Conservation (phyloP, 2,888 invertebrate genomes). For the Lapara coniferarum region DNA sequence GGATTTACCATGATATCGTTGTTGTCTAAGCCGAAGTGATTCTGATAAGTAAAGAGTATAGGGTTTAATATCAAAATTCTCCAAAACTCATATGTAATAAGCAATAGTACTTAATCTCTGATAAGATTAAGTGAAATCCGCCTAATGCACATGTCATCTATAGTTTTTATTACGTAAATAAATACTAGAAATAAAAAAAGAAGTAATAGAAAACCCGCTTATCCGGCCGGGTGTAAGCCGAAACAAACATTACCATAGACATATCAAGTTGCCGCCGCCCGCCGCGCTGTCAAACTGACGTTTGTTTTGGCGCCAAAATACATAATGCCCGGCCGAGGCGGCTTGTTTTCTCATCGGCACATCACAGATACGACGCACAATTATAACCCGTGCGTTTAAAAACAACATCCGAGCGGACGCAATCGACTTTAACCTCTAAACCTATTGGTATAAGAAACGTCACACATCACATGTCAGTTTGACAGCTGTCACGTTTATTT, state of each 20-base stretch:
- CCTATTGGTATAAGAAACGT: constrained; percentile 30
- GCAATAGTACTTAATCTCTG: background rate
- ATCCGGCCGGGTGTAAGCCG: constrained; percentile 75
- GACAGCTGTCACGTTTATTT: constrained; percentile 44
- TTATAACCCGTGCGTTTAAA: constrained; percentile 50
- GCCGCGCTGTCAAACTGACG: constrained; percentile 82
- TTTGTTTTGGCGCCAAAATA: constrained; percentile 84
- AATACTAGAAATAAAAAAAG: constrained; percentile 51
- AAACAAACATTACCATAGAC: constrained; percentile 75
- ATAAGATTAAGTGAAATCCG: background rate
- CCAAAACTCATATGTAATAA: background rate
- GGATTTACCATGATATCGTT: no score
- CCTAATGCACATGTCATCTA: background rate
- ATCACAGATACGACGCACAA: constrained; percentile 59
- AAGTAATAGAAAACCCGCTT: constrained; percentile 77
- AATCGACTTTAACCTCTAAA: constrained; percentile 54
- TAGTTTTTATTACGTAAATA: constrained; percentile 15
- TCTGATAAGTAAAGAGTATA: no score
- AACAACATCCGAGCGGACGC: constrained; percentile 51
- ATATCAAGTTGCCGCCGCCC: constrained; percentile 80
- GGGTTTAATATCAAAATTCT: background rate
- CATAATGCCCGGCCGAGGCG: constrained; percentile 79
- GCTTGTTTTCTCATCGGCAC: constrained; percentile 82
- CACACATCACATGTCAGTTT: constrained; percentile 33
- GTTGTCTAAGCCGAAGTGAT: no score